These are phyloP conservation scores for Drosophila tripunctata DNA, from an alignment of 2,888 invertebrate species.

Conservation along the genomic window DNA sequence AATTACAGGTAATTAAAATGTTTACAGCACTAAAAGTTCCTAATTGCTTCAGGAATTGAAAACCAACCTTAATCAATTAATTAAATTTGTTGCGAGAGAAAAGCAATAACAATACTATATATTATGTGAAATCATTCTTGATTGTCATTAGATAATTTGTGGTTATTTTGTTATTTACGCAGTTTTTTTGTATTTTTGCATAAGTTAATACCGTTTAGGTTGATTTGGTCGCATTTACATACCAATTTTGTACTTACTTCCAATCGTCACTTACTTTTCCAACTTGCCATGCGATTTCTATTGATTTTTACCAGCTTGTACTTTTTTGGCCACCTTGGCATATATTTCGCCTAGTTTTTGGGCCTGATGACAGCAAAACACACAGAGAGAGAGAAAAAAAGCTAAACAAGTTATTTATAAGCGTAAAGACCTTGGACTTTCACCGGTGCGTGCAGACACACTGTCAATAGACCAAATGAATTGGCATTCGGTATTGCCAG, in stretches of 20 bases:
- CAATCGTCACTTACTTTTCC: conserved; percentile 21
- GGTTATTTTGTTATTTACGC: not conserved
- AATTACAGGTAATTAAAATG: too few relatives aligned
- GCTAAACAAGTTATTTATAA: conserved; percentile 60
- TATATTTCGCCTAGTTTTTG: conserved; percentile 49
- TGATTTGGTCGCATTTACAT: conserved; percentile 22
- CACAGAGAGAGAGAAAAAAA: conserved; percentile 37
- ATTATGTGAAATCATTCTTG: not conserved
- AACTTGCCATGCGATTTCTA: conserved; percentile 41
- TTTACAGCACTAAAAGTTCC: too few relatives aligned
- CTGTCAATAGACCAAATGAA: conserved; percentile 66
- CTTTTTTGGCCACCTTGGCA: conserved; percentile 60
- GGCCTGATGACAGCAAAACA: conserved; percentile 34
- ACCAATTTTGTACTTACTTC: conserved; percentile 1
- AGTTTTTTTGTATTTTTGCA: not conserved
- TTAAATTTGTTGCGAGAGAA: not conserved
- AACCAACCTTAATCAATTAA: not conserved
- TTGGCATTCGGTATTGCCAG: conserved; percentile 31
- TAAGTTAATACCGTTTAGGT: not conserved
- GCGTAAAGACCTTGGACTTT: conserved; percentile 58
- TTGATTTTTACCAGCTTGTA: conserved; percentile 59
- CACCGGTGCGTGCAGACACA: conserved; percentile 62
- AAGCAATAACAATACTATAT: not conserved
- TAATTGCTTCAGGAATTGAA: too few relatives aligned
- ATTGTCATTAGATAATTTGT: not conserved